phyloP scores from a whole-genome alignment of 2,888 invertebrate species.

The Zygothrica quintamaculata region DNA sequence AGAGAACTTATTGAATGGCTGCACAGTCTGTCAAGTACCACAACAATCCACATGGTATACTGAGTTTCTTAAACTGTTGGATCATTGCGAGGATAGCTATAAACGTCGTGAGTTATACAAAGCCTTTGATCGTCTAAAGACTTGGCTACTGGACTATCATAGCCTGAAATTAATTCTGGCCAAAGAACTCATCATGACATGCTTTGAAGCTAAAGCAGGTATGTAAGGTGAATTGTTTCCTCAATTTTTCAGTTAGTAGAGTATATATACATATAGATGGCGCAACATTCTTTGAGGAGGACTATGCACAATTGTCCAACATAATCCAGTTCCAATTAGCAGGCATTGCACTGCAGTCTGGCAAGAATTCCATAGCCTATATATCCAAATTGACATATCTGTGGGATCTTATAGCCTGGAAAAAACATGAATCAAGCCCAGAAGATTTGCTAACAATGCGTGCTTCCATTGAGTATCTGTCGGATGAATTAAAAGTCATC shows the following conservation, averaged over 20 bases:
- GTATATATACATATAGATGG: too few relatives aligned
- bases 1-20: constrained; percentile 24
- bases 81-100: background rate
- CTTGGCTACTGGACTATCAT: constrained; percentile 59
- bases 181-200: constrained; percentile 35
- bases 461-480: constrained; percentile 43
- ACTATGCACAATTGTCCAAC: constrained; percentile 52
- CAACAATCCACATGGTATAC: constrained; percentile 58
- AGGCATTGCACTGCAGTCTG: constrained; percentile 43
- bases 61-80: constrained; percentile 29
- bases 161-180: constrained; percentile 53
- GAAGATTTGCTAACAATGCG: constrained; percentile 46
- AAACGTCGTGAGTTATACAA: constrained; percentile 49
- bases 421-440: constrained; percentile 48
- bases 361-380: constrained; percentile 58
- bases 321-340: constrained; percentile 55
- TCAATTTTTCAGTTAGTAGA: too few relatives aligned
- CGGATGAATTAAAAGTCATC: constrained; percentile 53
- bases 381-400: constrained; percentile 59
- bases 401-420: constrained; percentile 72
- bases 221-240: too few relatives aligned
- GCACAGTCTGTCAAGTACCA: constrained; percentile 51
- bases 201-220: constrained; percentile 51
- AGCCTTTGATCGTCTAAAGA: constrained; percentile 38
- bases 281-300: constrained; percentile 37